Evolutionary conservation across 2,888 invertebrate species (phyloP).

Genomic region (Auanema freiburgensis): DNA sequence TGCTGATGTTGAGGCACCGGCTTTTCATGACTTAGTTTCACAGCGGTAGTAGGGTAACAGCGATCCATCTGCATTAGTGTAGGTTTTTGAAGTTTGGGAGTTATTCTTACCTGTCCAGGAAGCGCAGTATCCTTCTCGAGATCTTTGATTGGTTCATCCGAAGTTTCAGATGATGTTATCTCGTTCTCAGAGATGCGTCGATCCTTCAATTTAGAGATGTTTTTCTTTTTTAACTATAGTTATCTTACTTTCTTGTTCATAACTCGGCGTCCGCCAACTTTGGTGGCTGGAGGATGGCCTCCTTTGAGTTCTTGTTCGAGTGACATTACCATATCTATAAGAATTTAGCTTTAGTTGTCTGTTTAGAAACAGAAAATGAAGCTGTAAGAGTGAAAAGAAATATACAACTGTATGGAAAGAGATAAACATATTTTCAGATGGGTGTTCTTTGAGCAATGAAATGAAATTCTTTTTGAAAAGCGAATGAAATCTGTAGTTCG

Average conservation of each 20-base stretch:
- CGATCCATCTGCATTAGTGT: conserved; percentile 32
- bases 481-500: not conserved
- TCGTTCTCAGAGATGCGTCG: conserved; percentile 34
- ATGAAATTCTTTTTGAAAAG: no score
- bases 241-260: conserved; percentile 33
- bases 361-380: not conserved
- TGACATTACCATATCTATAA: no score
- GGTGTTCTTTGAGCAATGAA: not conserved
- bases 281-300: conserved; percentile 41
- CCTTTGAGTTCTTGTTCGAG: conserved; percentile 28
- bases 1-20: conserved; percentile 30
- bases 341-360: not conserved
- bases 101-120: conserved; percentile 32
- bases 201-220: conserved; percentile 11
- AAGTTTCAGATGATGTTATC: conserved; percentile 34
- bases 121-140: conserved; percentile 39
- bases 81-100: not conserved
- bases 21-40: conserved; percentile 42
- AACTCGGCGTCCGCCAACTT: conserved; percentile 42
- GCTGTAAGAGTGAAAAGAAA: not conserved
- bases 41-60: conserved; percentile 42
- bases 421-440: not conserved
- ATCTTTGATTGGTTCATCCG: conserved; percentile 31
- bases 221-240: conserved; percentile 11
- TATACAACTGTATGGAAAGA: not conserved